A percentile compares a stretch with the other conserved stretches of the same genome.
Conservation (phyloP, 2,888 invertebrate genomes). For the Oscheius sp. region DNA sequence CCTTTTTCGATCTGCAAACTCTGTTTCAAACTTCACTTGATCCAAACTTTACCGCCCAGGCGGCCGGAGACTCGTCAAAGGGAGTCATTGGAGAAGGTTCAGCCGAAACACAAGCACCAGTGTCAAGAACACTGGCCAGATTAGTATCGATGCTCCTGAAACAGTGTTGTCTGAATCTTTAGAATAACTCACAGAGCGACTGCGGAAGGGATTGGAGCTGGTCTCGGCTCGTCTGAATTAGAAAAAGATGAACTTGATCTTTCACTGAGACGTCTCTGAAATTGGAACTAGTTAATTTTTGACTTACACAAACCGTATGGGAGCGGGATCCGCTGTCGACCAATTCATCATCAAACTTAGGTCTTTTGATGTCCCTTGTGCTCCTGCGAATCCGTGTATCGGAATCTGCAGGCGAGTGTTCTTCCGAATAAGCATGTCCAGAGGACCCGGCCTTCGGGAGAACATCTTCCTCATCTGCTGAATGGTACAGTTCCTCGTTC, state of each 20-base stretch:
- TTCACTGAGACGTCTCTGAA: conserved; percentile 24
- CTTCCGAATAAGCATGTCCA: too few relatives aligned
- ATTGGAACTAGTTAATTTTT: neutral
- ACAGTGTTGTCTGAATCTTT: neutral
- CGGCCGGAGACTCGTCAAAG: neutral
- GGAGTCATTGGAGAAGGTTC: conserved; percentile 5
- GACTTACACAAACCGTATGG: neutral
- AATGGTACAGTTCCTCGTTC: too few relatives aligned
- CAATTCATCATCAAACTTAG: conserved; percentile 95
- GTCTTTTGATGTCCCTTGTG: conserved; percentile 91
- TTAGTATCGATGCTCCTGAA: conserved; percentile 3
- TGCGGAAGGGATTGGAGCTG: neutral
- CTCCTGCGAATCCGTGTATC: conserved; percentile 79
- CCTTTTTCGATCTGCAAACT: neutral
- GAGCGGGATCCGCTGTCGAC: conserved; percentile 79
- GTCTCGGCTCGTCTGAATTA: neutral
- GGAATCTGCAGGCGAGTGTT: conserved; percentile 2
- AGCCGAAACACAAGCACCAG: neutral
- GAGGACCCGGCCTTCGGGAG: too few relatives aligned
- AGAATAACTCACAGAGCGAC: conserved; percentile 5
- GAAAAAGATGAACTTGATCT: conserved; percentile 15
- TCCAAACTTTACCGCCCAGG: neutral
- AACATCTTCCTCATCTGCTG: too few relatives aligned
- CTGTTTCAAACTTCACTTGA: neutral
- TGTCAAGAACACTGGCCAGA: conserved; percentile 2